Percentiles rank a stretch among this genome's conserved stretches.
Evolutionary conservation across 2,797 vertebrate genomes (phyloP).

Genomic region (Muscicapa striata): DNA sequence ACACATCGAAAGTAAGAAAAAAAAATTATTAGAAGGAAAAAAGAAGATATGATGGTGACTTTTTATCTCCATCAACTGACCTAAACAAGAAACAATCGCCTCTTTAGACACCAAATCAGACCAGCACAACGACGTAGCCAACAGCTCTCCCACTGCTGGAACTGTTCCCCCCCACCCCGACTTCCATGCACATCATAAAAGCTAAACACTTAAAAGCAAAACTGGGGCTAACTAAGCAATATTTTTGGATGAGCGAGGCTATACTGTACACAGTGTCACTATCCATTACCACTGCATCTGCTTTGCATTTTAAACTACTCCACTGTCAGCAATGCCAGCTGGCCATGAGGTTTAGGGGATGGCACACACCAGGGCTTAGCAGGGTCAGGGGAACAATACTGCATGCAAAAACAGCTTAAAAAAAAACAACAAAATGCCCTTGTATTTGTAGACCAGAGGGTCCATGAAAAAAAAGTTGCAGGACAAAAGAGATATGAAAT

Average conservation of each 20-base stretch:
- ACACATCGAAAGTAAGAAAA: constrained; percentile 56
- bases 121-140: background rate
- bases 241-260: background rate
- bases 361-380: background rate
- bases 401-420: background rate
- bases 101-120: constrained; percentile 71
- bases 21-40: background rate
- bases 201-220: constrained; percentile 42
- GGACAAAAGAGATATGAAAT: background rate
- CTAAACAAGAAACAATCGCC: constrained; percentile 41
- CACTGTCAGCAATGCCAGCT: background rate
- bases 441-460: background rate
- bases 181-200: background rate
- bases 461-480: background rate
- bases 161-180: background rate
- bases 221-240: background rate
- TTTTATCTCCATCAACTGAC: constrained; percentile 39
- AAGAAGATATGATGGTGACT: background rate
- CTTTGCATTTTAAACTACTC: background rate
- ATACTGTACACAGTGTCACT: background rate
- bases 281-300: background rate
- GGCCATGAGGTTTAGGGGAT: background rate
- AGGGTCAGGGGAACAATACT: background rate
- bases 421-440: background rate
- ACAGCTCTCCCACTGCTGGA: background rate